Base-by-base conservation (phyloP, 2,888 invertebrate species). In the Zelleria hepariella region DNA sequence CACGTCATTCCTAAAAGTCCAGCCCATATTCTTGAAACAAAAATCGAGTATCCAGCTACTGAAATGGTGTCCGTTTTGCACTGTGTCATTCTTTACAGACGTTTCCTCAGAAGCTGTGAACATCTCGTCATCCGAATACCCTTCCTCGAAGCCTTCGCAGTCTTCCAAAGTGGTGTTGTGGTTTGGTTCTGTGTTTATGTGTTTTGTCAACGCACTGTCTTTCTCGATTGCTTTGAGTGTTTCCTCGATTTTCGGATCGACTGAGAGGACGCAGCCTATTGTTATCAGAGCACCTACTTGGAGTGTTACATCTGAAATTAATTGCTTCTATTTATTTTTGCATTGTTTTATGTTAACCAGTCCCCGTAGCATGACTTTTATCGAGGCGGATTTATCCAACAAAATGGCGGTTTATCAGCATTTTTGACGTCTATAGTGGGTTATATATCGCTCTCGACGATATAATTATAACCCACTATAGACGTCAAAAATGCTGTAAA, bases 201-300 rank as follows among this genome's bases (percentile, higher is more conserved):
- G 53, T 68, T 55, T 55, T 24, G 47, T 26, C 56, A 72, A 65
- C 5, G 70, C 68, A 49, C 75, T 66, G 62, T 85, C 81, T 75
- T 89, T 85, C 64, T 90, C 87, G 64, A 93, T 80, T n/a, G 91
- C 83, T 67, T 80, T 86, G 1, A 90, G 74, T 53, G 93, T 91
- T 83, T 94, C 94, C 2, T 90, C 80, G 0, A 93, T 89, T 54
- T 91, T 86, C 0, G 93, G 92, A 60, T 93, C 91, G 0, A 91
- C 80, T 0, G 93, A 91, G 53, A 94, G 80, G 51, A 94, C 81
- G 68, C 93, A 93, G 27, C 94, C 94, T 73, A 94, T 91, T 23
- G 94, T 93, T 64, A 94, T 92, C 55, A 95, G 71, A 0, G 94
- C 92, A 2, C 93, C 93, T 0, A 95, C 94, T 86, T 93, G 92